Base-by-base conservation (phyloP, 2,113 vertebrate genomes). In the Tor tambroides region DNA sequence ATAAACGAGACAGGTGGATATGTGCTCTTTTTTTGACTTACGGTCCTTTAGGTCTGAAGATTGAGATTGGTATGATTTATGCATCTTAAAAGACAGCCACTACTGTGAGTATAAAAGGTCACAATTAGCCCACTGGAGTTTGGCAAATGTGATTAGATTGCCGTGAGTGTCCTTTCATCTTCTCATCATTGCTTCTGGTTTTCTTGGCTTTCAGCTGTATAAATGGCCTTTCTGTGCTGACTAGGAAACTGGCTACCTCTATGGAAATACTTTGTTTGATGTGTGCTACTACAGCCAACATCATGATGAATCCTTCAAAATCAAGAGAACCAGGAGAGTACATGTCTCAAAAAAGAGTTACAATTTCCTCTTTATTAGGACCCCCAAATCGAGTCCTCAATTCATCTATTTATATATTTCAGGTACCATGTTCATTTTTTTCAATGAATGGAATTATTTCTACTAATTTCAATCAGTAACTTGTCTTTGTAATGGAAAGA, bases 21-120 rank as follows among this genome's bases (percentile, higher is more conserved):
- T 80, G 17, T 81, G 23, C 76, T 80, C 3, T 63, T 81, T 54
- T 43, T 79, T 38, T 63, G 7, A 65, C 38, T 43, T 69, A 23
- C 3, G 26, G 30, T 65, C 41, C 72, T 83, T 5, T 88, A 98
- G 96, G 97, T 99, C 89, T 97, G 0, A 97, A 99, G 95, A 98
- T 98, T 92, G 97, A 98, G 90, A 96, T 97, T 0, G 95, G 97
- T 99, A 72, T 98, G 97, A 95, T 98, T 97, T 0, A 97, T 98
- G 80, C 93, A 95, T 89, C 78, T 59, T 59, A 88, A 96, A 93
- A 94, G 96, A 67, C 92, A 96, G 97, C 0, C 95, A 98, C 0
- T 98, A 98, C 91, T 98, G 98, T 54, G 97, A 98, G 93, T 99
- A 96, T 97, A 87, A 98, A 98, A 0, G 95, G 98, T 92, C 93